phyloP scores from a whole-genome alignment of 1,140 invertebrate species.

The Bombus balteatus region DNA sequence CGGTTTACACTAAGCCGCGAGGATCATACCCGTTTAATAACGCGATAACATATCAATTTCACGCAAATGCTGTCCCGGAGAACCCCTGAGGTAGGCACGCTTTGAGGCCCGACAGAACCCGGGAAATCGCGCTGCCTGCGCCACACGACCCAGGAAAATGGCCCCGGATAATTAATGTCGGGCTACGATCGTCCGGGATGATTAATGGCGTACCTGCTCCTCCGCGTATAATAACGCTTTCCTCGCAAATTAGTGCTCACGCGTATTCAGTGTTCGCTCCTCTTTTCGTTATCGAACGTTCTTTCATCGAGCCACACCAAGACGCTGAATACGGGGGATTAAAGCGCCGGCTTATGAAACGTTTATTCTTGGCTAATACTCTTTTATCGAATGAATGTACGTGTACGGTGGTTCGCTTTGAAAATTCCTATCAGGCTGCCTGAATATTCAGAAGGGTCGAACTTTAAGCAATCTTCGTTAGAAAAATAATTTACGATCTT shows the following conservation, averaged over 20 bases:
- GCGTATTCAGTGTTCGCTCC: slow-evolving; percentile 58
- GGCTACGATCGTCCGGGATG: slow-evolving; percentile 72
- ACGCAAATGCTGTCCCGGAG: slow-evolving; percentile 69
- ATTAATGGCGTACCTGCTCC: slow-evolving; percentile 71
- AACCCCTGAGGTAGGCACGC: slow-evolving; percentile 63
- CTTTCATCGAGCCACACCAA: slow-evolving; percentile 43
- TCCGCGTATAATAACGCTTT: slow-evolving; percentile 74
- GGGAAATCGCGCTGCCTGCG: slow-evolving; percentile 66
- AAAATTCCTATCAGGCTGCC: neutral
- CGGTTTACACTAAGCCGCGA: slow-evolving; percentile 70
- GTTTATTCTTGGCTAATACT: slow-evolving; percentile 15
- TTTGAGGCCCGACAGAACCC: slow-evolving; percentile 60
- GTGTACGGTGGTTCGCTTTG: neutral
- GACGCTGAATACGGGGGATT: slow-evolving; percentile 27
- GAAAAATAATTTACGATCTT: slow-evolving; percentile 10
- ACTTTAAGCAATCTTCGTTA: neutral
- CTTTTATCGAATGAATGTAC: neutral
- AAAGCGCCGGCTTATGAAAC: slow-evolving; percentile 9
- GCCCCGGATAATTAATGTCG: slow-evolving; percentile 79
- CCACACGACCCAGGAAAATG: slow-evolving; percentile 73
- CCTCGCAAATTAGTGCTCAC: slow-evolving; percentile 75
- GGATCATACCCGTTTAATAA: slow-evolving; percentile 75
- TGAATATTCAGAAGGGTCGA: neutral
- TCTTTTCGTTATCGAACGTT: slow-evolving; percentile 61
- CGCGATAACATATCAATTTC: slow-evolving; percentile 80